Evolutionary conservation across 2,113 vertebrate species (phyloP).

Genomic region (Pagrus major): DNA sequence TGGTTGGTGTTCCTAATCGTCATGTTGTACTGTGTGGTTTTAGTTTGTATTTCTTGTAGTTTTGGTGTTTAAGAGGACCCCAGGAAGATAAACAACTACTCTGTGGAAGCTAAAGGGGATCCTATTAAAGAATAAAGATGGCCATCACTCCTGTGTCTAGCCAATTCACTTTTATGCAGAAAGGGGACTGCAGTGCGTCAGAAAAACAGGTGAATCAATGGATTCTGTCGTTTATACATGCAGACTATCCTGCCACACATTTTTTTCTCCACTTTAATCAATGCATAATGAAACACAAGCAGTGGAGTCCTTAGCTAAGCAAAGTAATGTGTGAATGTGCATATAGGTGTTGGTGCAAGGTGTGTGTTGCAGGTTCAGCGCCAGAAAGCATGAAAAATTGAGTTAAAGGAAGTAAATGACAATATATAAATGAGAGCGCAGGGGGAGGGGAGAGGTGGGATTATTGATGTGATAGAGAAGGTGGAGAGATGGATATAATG

Average conservation of each 20-base stretch:
- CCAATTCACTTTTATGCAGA: not conserved
- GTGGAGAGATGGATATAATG: conserved; percentile 47
- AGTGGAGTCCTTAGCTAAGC: not conserved
- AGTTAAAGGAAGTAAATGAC: conserved; percentile 27
- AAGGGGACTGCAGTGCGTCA: conserved; percentile 14
- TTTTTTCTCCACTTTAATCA: conserved; percentile 16
- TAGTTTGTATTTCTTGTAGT: no score
- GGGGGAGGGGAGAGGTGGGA: not conserved
- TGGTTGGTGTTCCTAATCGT: no score
- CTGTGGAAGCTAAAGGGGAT: no score
- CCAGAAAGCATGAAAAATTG: not conserved
- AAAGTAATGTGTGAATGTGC: conserved; percentile 2
- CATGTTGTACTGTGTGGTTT: no score
- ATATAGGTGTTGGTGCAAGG: not conserved
- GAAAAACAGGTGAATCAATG: conserved; percentile 32
- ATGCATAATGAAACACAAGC: conserved; percentile 36
- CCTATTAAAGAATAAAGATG: no score
- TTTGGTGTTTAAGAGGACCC: no score
- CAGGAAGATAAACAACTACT: no score
- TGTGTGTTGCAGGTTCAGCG: conserved; percentile 1
- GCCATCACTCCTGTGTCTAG: not conserved
- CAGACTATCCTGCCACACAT: not conserved
- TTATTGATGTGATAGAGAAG: conserved; percentile 62
- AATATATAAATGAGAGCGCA: conserved; percentile 10
- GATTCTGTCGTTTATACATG: conserved; percentile 5